Evolutionary conservation across 2,797 vertebrate genomes (phyloP).

Genomic region (Anableps anableps): DNA sequence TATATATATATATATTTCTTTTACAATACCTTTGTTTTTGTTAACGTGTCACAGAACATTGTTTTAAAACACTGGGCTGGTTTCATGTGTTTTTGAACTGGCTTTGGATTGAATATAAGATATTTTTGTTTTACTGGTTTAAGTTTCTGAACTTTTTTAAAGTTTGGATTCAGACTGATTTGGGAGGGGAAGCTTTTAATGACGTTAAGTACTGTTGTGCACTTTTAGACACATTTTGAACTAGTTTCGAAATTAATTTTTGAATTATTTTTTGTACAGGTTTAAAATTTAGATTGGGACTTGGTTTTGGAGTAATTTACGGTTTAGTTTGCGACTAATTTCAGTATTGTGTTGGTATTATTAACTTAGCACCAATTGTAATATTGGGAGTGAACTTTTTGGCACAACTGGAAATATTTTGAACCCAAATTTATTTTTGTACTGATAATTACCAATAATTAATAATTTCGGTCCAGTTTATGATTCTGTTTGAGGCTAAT

Average conservation of each 20-base stretch:
- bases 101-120: neutral
- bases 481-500: neutral
- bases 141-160: neutral
- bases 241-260: neutral
- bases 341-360: neutral
- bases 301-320: neutral
- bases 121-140: neutral
- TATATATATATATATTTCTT: neutral
- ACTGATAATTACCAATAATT: neutral
- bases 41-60: neutral
- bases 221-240: neutral
- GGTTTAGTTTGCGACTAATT: neutral
- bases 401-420: neutral
- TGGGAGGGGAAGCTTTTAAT: neutral
- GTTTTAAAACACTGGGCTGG: neutral
- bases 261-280: neutral
- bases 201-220: neutral
- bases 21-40: neutral
- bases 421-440: neutral
- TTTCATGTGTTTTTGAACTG: neutral
- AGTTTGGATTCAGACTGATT: neutral
- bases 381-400: neutral
- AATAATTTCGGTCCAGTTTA: neutral
- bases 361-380: neutral
- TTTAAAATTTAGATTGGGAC: neutral